Conservation (phyloP, 2,797 vertebrate genomes). For the Sebastes hubbsi region DNA sequence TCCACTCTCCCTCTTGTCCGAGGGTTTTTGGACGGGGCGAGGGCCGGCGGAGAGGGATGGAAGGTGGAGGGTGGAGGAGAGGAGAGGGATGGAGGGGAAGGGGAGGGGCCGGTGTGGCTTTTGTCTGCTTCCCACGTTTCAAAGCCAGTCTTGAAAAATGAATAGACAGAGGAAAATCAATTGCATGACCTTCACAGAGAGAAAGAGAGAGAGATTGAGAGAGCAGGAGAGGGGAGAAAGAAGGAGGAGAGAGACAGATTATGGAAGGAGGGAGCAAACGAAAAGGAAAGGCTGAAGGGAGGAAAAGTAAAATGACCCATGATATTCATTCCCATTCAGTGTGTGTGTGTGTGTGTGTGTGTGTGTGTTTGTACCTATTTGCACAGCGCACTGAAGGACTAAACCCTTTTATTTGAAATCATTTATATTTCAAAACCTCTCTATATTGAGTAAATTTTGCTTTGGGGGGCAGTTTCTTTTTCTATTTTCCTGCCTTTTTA, state of each 20-base stretch:
- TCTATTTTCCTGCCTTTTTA: background rate
- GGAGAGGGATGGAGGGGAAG: constrained; percentile 57
- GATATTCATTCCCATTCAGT: constrained; percentile 67
- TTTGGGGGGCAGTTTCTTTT: constrained; percentile 32
- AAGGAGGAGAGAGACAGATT: constrained; percentile 65
- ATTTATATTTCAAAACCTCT: constrained; percentile 65
- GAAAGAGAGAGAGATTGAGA: constrained; percentile 74
- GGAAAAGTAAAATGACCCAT: constrained; percentile 77
- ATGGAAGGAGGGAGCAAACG: constrained; percentile 69
- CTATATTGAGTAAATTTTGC: constrained; percentile 43
- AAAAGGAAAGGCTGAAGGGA: constrained; percentile 72
- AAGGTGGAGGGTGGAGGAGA: constrained; percentile 63
- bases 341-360: constrained; percentile 9
- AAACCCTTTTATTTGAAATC: constrained; percentile 51
- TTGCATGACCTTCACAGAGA: constrained; percentile 88
- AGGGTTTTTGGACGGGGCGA: constrained; percentile 56
- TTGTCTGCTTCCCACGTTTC: constrained; percentile 91
- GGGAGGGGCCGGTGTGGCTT: constrained; percentile 80
- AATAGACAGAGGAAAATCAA: constrained; percentile 90
- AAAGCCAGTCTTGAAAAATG: constrained; percentile 90
- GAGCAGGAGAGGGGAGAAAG: constrained; percentile 43
- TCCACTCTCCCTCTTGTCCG: constrained; percentile 56
- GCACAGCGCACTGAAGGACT: constrained; percentile 50
- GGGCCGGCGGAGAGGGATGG: constrained; percentile 57
- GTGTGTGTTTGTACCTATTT: constrained; percentile 41